A percentile compares a stretch with the other conserved stretches of the same genome.
Conservation (phyloP, 2,888 invertebrate genomes). For the Tinea trinotella region DNA sequence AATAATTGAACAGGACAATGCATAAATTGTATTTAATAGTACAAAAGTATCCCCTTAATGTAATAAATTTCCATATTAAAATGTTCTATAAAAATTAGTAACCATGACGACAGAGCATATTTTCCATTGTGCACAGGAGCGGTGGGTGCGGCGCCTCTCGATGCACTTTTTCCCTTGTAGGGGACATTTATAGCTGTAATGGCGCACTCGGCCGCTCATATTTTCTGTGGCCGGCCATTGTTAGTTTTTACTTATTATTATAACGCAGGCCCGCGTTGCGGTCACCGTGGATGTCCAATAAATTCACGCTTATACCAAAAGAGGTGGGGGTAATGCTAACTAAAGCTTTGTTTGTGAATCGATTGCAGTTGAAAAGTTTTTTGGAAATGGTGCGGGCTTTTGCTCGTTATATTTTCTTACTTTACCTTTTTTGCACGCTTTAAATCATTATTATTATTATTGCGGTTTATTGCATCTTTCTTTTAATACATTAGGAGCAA, state of each 20-base stretch:
- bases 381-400: neutral
- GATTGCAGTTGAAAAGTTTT: slow-evolving; percentile 5
- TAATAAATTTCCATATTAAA: neutral
- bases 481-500: too few species aligned
- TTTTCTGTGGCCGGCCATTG: slow-evolving; percentile 33
- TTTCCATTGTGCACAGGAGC: neutral
- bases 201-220: slow-evolving; percentile 47
- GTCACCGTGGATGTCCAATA: slow-evolving; percentile 16
- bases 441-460: neutral
- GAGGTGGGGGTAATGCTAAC: neutral
- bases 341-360: slow-evolving; percentile 6
- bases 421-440: neutral
- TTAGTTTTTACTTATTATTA: slow-evolving; percentile 51
- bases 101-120: slow-evolving; percentile 16
- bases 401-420: neutral
- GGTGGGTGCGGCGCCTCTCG: too few species aligned
- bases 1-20: too few species aligned
- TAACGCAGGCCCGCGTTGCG: slow-evolving; percentile 20
- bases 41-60: neutral
- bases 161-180: slow-evolving; percentile 28
- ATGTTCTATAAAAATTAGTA: slow-evolving; percentile 15
- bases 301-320: slow-evolving; percentile 17
- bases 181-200: slow-evolving; percentile 52
- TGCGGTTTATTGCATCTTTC: too few species aligned
- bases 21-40: too few species aligned